Percentiles rank a stretch among this genome's conserved stretches.
phyloP scores from a whole-genome alignment of 2,888 invertebrate species.

The Syritta pipiens region DNA sequence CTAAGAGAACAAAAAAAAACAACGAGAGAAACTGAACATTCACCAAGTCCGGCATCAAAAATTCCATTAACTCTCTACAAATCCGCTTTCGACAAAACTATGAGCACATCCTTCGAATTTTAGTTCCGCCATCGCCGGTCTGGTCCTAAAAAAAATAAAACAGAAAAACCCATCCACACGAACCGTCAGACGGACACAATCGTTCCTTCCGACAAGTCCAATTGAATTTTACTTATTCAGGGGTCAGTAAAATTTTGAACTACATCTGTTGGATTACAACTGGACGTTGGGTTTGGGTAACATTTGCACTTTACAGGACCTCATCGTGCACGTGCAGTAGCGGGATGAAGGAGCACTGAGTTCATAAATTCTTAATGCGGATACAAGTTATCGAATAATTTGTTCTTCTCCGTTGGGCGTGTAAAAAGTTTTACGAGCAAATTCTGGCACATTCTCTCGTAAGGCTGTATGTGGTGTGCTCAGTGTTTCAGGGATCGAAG shows the following conservation, averaged over 20 bases:
- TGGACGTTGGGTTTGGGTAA: constrained; percentile 10
- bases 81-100: constrained; percentile 34
- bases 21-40: constrained; percentile 3
- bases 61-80: constrained; percentile 63
- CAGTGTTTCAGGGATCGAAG: too few species aligned
- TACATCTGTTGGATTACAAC: constrained; percentile 60
- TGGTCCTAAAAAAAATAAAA: neutral
- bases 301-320: constrained; percentile 48
- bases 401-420: constrained; percentile 9
- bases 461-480: constrained; percentile 6
- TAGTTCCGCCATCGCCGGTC: neutral
- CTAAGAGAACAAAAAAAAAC: neutral
- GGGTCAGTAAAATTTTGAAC: constrained; percentile 61
- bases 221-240: constrained; percentile 69
- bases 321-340: constrained; percentile 10
- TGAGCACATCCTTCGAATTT: constrained; percentile 18
- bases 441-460: constrained; percentile 42
- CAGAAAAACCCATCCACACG: neutral
- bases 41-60: constrained; percentile 36
- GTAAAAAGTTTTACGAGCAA: constrained; percentile 31
- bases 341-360: constrained; percentile 21
- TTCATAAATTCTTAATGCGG: constrained; percentile 60
- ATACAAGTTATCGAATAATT: constrained; percentile 66
- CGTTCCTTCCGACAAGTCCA: constrained; percentile 56
- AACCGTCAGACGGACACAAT: too few species aligned